Percentiles rank a stretch among this genome's conserved stretches.
Conservation (phyloP, 2,888 invertebrate species). For the Hymenopus coronatus region DNA sequence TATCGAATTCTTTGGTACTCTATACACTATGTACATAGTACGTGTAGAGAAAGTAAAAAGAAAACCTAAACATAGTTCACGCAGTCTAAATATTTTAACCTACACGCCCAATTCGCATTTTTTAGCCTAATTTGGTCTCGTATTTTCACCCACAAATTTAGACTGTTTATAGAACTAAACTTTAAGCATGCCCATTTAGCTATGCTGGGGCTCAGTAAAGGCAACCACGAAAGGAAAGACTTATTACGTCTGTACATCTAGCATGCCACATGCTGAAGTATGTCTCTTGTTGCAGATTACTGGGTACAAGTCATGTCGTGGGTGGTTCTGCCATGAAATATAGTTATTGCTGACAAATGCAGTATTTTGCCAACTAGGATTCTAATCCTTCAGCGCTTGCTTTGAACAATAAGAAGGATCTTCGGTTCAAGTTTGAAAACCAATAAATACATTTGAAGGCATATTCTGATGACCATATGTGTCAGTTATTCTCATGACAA, state of each 20-base stretch:
- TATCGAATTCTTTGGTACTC: too few species aligned
- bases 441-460: neutral
- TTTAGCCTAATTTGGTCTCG: too few species aligned
- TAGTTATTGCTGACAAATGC: conserved; percentile 9
- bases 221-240: neutral
- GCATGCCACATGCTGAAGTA: neutral
- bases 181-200: neutral
- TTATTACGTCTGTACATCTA: neutral
- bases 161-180: too few species aligned
- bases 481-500: too few species aligned
- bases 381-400: neutral
- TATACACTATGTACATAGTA: too few species aligned
- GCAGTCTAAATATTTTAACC: too few species aligned
- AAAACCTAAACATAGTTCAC: too few species aligned
- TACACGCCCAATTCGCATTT: too few species aligned
- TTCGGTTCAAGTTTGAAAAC: neutral
- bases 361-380: neutral
- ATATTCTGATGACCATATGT: too few species aligned
- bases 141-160: too few species aligned
- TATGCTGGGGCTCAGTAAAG: neutral
- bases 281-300: neutral
- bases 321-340: neutral
- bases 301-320: neutral
- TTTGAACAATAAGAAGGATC: neutral
- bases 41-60: too few species aligned